phyloP scores from a whole-genome alignment of 2,888 invertebrate species.

The Pimpla rufipes region DNA sequence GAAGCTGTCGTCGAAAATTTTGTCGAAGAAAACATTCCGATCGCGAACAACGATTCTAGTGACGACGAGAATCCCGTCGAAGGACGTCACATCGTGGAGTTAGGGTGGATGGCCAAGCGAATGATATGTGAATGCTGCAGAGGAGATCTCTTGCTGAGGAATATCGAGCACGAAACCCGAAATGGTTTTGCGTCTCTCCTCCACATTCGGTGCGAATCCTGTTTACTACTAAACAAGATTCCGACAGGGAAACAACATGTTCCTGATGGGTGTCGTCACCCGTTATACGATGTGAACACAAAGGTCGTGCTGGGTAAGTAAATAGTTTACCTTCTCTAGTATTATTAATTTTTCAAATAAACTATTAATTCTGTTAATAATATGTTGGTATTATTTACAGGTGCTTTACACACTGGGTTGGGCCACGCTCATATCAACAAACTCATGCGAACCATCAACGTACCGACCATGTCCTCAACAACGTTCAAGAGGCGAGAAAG shows the following conservation, averaged over 20 bases:
- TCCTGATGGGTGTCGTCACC: not conserved
- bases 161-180: slow-evolving; percentile 20
- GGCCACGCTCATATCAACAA: slow-evolving; percentile 25
- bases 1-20: too few relatives aligned
- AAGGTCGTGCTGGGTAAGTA: slow-evolving; percentile 8
- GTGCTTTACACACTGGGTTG: slow-evolving; percentile 33
- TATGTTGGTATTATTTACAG: slow-evolving; percentile 17
- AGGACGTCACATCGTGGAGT: too few relatives aligned
- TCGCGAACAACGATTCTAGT: too few relatives aligned
- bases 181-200: slow-evolving; percentile 14
- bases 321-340: not conserved
- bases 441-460: slow-evolving; percentile 27
- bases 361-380: slow-evolving; percentile 4
- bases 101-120: too few relatives aligned
- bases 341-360: not conserved
- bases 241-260: slow-evolving; percentile 14
- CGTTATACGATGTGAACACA: not conserved
- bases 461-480: slow-evolving; percentile 38
- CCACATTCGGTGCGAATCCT: slow-evolving; percentile 22
- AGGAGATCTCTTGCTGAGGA: not conserved
- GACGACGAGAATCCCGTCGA: too few relatives aligned
- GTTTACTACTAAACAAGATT: slow-evolving; percentile 7
- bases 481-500: slow-evolving; percentile 39
- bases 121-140: not conserved
- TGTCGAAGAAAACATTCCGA: too few relatives aligned